Conservation (phyloP, 2,888 invertebrate species). For the Aphodius granarius region DNA sequence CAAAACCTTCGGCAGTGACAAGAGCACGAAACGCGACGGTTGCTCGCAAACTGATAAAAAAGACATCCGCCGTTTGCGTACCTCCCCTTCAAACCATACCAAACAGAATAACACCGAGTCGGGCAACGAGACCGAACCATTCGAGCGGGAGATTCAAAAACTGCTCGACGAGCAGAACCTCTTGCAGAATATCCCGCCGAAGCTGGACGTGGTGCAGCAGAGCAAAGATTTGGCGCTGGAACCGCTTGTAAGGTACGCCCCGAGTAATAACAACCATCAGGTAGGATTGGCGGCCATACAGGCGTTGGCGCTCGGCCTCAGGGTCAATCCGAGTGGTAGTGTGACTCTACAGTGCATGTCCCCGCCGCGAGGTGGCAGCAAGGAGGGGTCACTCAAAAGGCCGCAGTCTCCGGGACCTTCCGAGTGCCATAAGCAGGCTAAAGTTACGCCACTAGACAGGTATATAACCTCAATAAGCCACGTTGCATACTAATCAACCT, state of each 20-base stretch:
- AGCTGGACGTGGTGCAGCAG: constrained; percentile 63
- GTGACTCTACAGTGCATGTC: constrained; percentile 52
- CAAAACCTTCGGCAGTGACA: constrained; percentile 58
- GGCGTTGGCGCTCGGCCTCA: constrained; percentile 63
- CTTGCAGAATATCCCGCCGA: constrained; percentile 63
- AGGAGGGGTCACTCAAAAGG: constrained; percentile 55
- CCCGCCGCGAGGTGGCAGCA: constrained; percentile 52
- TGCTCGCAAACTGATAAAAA: constrained; percentile 70
- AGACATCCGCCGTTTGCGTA: constrained; percentile 57
- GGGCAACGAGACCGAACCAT: constrained; percentile 60
- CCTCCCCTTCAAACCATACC: constrained; percentile 51
- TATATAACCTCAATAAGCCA: constrained; percentile 38
- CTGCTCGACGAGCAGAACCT: constrained; percentile 73
- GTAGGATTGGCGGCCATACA: constrained; percentile 79
- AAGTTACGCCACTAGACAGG: constrained; percentile 54
- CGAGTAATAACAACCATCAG: constrained; percentile 67
- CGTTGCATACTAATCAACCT: no score
- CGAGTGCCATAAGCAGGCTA: constrained; percentile 52
- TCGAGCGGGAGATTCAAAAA: constrained; percentile 79
- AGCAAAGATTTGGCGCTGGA: constrained; percentile 64
- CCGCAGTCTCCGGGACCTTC: constrained; percentile 50
- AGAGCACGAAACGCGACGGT: constrained; percentile 64
- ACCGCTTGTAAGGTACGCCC: constrained; percentile 44
- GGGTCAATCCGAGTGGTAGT: constrained; percentile 51
- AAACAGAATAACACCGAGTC: constrained; percentile 60